These are phyloP conservation scores for Marcusenius ussheri DNA, from an alignment of 2,113 vertebrate species.

Conservation along the genomic window DNA sequence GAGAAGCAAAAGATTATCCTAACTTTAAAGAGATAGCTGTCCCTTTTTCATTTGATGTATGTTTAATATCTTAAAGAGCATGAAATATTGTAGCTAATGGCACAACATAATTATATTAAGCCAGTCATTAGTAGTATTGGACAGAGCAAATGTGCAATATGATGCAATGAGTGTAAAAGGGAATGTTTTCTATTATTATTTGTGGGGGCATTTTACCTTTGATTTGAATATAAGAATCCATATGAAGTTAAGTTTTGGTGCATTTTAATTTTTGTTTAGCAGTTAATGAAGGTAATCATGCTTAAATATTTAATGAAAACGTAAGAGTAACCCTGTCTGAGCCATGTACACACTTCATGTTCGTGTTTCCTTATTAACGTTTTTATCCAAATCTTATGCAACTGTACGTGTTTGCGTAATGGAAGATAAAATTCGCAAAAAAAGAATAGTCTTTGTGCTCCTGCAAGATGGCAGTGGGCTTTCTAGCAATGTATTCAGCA, in stretches of 20 bases:
- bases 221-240: background rate
- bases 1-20: background rate
- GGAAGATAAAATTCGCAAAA: background rate
- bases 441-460: background rate
- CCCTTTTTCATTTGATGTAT: background rate
- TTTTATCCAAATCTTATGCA: background rate
- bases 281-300: background rate
- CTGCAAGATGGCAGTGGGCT: background rate
- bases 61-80: background rate
- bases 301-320: background rate
- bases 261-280: background rate
- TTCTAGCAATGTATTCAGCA: background rate
- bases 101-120: background rate
- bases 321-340: background rate
- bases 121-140: background rate
- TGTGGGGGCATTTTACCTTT: background rate
- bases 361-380: background rate
- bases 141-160: background rate
- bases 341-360: background rate
- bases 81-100: background rate
- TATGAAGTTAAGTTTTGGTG: background rate
- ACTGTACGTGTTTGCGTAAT: background rate
- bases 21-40: background rate
- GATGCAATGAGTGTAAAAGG: background rate
- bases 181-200: background rate